Conservation (phyloP, 2,888 invertebrate genomes). For the Megalurothrips usitatus region DNA sequence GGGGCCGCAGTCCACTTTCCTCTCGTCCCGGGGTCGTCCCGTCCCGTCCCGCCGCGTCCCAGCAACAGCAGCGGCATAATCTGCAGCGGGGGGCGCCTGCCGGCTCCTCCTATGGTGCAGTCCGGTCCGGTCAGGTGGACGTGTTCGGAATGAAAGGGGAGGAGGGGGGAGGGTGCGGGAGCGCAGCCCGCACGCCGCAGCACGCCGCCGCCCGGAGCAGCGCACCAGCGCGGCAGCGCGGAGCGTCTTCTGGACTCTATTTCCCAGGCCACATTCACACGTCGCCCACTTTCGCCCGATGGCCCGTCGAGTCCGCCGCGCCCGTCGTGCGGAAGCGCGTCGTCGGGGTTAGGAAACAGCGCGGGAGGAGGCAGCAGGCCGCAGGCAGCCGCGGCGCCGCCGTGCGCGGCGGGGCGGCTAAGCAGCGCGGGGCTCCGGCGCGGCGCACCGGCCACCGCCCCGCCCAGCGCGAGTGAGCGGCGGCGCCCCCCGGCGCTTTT, state of each 20-base stretch:
- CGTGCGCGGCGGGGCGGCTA: too few relatives aligned
- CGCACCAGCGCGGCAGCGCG: not conserved
- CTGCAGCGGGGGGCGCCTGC: too few relatives aligned
- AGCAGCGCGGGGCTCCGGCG: too few relatives aligned
- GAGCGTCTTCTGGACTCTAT: not conserved
- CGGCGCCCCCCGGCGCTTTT: too few relatives aligned
- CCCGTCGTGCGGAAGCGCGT: too few relatives aligned
- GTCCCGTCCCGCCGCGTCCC: not conserved
- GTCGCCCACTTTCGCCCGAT: constrained; percentile 21
- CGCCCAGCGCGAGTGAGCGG: not conserved
- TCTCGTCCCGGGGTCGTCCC: constrained; percentile 13
- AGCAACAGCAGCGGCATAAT: too few relatives aligned
- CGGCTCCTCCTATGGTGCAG: too few relatives aligned
- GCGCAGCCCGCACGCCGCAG: not conserved
- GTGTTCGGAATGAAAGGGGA: constrained; percentile 16
- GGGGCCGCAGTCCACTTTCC: constrained; percentile 36
- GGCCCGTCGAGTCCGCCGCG: not conserved
- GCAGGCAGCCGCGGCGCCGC: too few relatives aligned
- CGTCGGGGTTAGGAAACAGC: too few relatives aligned
- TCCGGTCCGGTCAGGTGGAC: not conserved
- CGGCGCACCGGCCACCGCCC: not conserved
- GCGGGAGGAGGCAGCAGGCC: too few relatives aligned
- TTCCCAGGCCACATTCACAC: not conserved
- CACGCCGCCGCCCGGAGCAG: not conserved
- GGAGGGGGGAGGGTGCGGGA: not conserved